A percentile compares a stretch with the other conserved stretches of the same genome.
Evolutionary conservation across 2,888 invertebrate genomes (phyloP).

Genomic region (Drosophila bunnanda): DNA sequence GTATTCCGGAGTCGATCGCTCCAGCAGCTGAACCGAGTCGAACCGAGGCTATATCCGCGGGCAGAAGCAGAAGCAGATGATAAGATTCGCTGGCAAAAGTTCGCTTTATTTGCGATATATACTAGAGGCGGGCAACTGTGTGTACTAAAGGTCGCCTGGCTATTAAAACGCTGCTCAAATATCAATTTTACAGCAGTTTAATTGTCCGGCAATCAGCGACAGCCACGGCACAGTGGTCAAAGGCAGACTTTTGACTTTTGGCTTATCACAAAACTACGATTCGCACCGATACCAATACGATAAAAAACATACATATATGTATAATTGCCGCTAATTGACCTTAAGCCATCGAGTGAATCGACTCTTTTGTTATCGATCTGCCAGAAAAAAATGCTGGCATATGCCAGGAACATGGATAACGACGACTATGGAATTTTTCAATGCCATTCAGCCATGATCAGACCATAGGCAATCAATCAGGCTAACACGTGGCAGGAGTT

Average conservation of each 20-base stretch:
- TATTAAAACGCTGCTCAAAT: conserved; percentile 41
- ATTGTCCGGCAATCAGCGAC: conserved; percentile 33
- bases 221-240: conserved; percentile 13
- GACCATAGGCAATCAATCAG: conserved; percentile 4
- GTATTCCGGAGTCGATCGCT: background rate
- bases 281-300: conserved; percentile 4
- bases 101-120: conserved; percentile 32
- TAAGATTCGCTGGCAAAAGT: conserved; percentile 38
- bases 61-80: conserved; percentile 18
- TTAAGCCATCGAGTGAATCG: conserved; percentile 28
- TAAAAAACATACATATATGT: conserved; percentile 14
- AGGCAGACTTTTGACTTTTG: conserved; percentile 28
- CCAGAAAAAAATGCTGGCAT: conserved; percentile 15
- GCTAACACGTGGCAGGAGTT: conserved; percentile 21
- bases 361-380: conserved; percentile 29
- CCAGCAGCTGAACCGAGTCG: conserved; percentile 21
- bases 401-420: conserved; percentile 6
- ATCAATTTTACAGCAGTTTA: conserved; percentile 38
- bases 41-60: conserved; percentile 13
- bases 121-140: conserved; percentile 3
- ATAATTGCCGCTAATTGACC: conserved; percentile 41
- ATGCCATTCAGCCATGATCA: conserved; percentile 8
- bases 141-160: conserved; percentile 41
- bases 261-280: conserved; percentile 13
- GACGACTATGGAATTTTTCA: conserved; percentile 23